These are phyloP conservation scores for Pygocentrus nattereri DNA, from an alignment of 2,797 vertebrate genomes.

Conservation along the genomic window DNA sequence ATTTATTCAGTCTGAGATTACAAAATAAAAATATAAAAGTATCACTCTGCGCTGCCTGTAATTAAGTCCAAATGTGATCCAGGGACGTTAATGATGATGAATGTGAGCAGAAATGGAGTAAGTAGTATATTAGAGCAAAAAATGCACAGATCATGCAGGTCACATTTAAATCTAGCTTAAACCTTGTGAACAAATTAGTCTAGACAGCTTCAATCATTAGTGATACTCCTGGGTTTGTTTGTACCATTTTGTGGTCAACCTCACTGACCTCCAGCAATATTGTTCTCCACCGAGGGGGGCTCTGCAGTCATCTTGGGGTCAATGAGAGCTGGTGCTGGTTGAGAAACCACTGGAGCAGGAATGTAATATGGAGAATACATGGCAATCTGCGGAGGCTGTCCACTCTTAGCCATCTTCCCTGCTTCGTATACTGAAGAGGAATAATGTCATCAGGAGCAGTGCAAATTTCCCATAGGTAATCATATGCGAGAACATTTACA, in stretches of 20 bases:
- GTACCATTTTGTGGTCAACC: neutral
- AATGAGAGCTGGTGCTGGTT: constrained; percentile 81
- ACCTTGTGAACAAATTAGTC: neutral
- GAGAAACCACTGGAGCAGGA: constrained; percentile 85
- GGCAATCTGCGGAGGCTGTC: constrained; percentile 81
- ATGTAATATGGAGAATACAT: constrained; percentile 92
- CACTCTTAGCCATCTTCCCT: constrained; percentile 90
- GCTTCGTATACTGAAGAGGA: constrained; percentile 89
- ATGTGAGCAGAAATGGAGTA: neutral
- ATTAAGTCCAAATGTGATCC: neutral
- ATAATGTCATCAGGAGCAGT: neutral
- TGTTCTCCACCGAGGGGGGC: constrained; percentile 77
- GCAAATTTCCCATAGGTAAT: neutral
- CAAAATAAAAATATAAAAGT: neutral
- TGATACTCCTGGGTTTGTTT: neutral
- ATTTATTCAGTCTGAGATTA: neutral
- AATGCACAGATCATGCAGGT: neutral
- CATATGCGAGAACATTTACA: neutral
- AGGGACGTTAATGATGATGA: neutral
- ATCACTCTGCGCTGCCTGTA: neutral
- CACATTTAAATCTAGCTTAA: neutral
- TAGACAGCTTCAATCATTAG: neutral
- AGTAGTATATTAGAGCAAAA: neutral
- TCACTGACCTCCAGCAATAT: constrained; percentile 75
- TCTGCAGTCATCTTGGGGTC: constrained; percentile 84